Evolutionary conservation across 2,797 vertebrate genomes (phyloP).

Genomic region (Gila robusta): DNA sequence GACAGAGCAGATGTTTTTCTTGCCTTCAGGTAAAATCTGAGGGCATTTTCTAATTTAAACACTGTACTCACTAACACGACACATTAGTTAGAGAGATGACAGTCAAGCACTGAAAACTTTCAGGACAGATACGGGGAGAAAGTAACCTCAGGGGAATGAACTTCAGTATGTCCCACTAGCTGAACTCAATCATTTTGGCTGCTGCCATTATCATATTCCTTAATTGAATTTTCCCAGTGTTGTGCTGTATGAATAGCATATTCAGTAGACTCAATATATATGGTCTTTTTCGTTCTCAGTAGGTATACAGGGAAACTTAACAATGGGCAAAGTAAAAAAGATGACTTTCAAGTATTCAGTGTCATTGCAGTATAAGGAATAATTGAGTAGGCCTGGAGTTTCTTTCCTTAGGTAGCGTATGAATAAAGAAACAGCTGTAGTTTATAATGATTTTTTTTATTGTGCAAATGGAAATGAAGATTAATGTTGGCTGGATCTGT

Average conservation of each 20-base stretch:
- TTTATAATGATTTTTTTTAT: conserved; percentile 33
- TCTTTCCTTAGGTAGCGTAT: conserved; percentile 24
- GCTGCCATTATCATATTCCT: conserved; percentile 43
- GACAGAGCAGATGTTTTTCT: conserved; percentile 32
- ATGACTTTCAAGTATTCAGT: conserved; percentile 31
- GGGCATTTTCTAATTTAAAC: conserved; percentile 46
- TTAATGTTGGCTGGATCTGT: conserved; percentile 40
- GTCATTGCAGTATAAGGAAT: conserved; percentile 28
- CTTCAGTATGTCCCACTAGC: conserved; percentile 17
- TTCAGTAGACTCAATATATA: conserved; percentile 47
- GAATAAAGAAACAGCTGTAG: conserved; percentile 20
- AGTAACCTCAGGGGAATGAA: conserved; percentile 2
- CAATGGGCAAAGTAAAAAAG: conserved; percentile 46
- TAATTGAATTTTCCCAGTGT: conserved; percentile 58
- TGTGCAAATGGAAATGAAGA: conserved; percentile 49
- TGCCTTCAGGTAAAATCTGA: conserved; percentile 48
- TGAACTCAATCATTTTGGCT: conserved; percentile 16
- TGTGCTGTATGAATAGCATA: conserved; percentile 46
- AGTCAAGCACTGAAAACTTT: conserved; percentile 40
- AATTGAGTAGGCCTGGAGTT: conserved; percentile 23
- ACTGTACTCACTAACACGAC: conserved; percentile 2
- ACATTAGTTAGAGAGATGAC: conserved; percentile 23
- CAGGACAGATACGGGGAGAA: neutral
- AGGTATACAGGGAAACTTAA: conserved; percentile 18
- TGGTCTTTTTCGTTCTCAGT: conserved; percentile 10